Evolutionary conservation across 2,113 vertebrate genomes (phyloP), one percentile per base, ranked within the genome.

Genomic region (Halcyon malimbica): DNA sequence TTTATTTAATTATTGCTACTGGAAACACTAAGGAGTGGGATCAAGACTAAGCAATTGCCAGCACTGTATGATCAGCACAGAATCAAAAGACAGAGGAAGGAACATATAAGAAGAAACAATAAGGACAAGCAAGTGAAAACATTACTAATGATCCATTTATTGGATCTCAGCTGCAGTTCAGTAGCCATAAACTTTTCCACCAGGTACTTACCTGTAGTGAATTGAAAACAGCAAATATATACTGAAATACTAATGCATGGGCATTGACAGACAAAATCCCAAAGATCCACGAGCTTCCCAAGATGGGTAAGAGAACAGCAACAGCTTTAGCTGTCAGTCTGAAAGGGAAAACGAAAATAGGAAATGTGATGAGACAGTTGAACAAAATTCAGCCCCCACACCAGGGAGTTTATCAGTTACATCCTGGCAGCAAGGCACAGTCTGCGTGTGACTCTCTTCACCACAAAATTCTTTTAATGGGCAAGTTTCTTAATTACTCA

Each of bases 231-330:
- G 99, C 99, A 91, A 99, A 99, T 96, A 99, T 97, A 81, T 99
- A 99, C 65, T 99, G 99, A 96, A 99, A 99, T 16, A 98, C 97
- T 59, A 99, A 65, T 13, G 99, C 97, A 2, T 98, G 98, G 42
- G 96, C 97, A 79, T 99, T 99, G 96, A 99, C 95, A 1, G 99
- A 98, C n/a, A 99, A 97, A 85, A 99, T 98, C 2, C 99, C 99
- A 50, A 99, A 99, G 87, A 99, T 98, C 99, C 99, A 99, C 0
- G 99, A 99, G 94, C 99, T 99, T 24, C 99, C 99, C 73, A 99
- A 89, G 90, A 99, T 99, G 7, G 99, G 99, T 37, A 99, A 90
- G 77, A 99, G 98, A 28, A 99, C 99, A 5, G 99, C 99, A 10
- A 99, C 99, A 0, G 99, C 99, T 94, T 99, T 99, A 8, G 96